phyloP scores from a whole-genome alignment of 2,888 invertebrate genomes.

The Silvanus unidentatus region DNA sequence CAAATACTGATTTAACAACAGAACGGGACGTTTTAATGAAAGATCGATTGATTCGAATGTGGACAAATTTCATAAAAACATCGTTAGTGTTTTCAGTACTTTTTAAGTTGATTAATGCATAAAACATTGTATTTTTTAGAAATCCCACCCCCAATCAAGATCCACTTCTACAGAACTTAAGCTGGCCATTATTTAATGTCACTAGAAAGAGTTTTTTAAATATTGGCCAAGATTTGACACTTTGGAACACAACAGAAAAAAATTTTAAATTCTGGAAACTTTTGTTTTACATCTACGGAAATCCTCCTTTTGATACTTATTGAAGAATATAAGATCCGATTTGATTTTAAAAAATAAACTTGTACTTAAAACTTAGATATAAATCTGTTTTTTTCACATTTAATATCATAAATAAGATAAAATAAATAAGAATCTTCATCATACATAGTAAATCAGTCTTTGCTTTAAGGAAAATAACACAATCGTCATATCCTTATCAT shows the following conservation, averaged over 20 bases:
- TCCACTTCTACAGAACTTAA: conserved; percentile 16
- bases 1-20: conserved; percentile 11
- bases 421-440: no score
- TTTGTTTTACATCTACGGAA: conserved; percentile 19
- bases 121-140: conserved; percentile 11
- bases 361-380: no score
- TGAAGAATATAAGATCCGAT: no score
- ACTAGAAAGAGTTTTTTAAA: conserved; percentile 19
- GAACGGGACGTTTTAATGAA: conserved; percentile 15
- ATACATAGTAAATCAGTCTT: no score
- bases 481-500: no score
- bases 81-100: conserved; percentile 14
- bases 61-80: conserved; percentile 27
- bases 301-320: conserved; percentile 25
- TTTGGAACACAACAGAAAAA: conserved; percentile 12
- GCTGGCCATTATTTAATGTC: conserved; percentile 14
- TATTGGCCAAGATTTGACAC: conserved; percentile 17
- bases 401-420: no score
- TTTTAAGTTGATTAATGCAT: background rate
- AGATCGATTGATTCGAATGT: conserved; percentile 19
- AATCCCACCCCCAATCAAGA: conserved; percentile 21
- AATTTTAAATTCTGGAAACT: conserved; percentile 23
- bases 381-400: no score
- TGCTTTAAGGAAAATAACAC: no score
- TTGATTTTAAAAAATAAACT: no score